Base-by-base conservation (phyloP, 2,113 vertebrate species). In the Spizaetus ornatus region DNA sequence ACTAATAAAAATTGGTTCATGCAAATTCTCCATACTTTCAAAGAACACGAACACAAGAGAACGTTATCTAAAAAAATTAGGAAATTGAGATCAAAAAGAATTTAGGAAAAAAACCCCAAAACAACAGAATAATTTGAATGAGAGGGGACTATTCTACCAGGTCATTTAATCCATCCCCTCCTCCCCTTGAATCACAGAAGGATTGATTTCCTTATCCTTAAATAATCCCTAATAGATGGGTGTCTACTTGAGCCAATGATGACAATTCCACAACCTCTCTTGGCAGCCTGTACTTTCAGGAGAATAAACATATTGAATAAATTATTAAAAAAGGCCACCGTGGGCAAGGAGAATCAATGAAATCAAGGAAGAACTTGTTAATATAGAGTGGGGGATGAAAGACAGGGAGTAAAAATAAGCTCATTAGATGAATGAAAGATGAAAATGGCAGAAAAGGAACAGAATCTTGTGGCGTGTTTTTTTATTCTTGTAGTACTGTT, bases 1-100 rank as follows among this genome's bases (percentile, higher is more conserved):
- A 95, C 94, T 96, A 97, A 95, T 94, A 97, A 97, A 97, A 97
- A 97, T 93, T 96, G 92, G 95, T 97, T 97, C 94, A 96, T 97
- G 97, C 95, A 97, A 97, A 97, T 97, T 94, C 96, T 94, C 86
- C 52, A 65, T 82, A 94, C 85, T 98, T 97, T 97, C 93, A 97
- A 97, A 96, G 95, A 93, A 96, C 23, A 52, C 0, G 12, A 97
- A 90, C 71, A 86, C 74, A 92, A 88, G 92, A 94, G 82, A 95
- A 96, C 45, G 66, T 95, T 96, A 96, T 79, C 82, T 93, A 34
- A 95, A 95, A 92, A 83, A 70, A 93, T 45, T 36, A 82, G 38
- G 86, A 95, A 97, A 93, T 80, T 42, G 52, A 97, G 93, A 95
- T 97, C 66, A 97, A 97, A 97, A 97, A 96, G 93, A 96, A 93